Evolutionary conservation across 1,140 invertebrate genomes (phyloP).

Genomic region (Aphaenogaster floridana): DNA sequence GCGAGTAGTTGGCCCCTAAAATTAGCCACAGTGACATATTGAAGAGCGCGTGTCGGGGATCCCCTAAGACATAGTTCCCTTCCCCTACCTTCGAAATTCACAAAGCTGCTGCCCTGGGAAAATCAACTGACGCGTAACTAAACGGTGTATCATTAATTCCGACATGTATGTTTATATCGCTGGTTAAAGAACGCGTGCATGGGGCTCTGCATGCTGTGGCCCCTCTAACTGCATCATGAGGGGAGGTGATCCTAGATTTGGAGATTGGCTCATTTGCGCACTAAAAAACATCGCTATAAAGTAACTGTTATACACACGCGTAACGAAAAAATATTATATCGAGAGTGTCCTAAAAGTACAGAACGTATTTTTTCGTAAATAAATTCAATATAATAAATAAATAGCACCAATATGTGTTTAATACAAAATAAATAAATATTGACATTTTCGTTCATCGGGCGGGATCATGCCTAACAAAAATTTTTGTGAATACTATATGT

Average conservation of each 20-base stretch:
- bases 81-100: constrained; percentile 50
- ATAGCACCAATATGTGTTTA: not conserved
- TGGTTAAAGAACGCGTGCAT: constrained; percentile 73
- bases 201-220: too few species aligned
- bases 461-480: not conserved
- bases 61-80: constrained; percentile 24
- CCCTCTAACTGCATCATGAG: not conserved
- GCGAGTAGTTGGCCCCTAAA: constrained; percentile 79
- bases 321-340: not conserved
- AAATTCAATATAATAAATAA: not conserved
- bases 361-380: not conserved
- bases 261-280: not conserved
- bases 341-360: not conserved
- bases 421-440: not conserved
- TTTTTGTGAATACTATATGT: not conserved
- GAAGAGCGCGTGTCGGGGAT: constrained; percentile 70
- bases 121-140: constrained; percentile 87
- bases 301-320: not conserved
- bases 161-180: constrained; percentile 85
- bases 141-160: constrained; percentile 86
- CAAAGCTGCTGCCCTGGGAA: constrained; percentile 83
- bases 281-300: not conserved
- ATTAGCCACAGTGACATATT: constrained; percentile 87
- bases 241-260: not conserved
- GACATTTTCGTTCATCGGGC: not conserved